These are phyloP conservation scores for Diachasma alloeum DNA, from an alignment of 1,140 invertebrate genomes.

Conservation along the genomic window DNA sequence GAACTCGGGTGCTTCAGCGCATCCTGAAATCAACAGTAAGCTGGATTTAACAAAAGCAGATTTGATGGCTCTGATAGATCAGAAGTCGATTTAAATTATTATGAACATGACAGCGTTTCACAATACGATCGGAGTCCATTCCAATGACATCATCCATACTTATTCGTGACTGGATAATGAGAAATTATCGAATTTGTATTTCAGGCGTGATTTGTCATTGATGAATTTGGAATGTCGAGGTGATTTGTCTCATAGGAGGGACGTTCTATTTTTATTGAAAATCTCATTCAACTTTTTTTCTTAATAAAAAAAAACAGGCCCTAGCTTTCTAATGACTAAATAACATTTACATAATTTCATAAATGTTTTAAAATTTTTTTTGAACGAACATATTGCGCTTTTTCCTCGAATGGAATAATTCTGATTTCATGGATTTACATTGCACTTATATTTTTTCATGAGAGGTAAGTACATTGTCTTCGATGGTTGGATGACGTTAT, in stretches of 20 bases:
- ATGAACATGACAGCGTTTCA: conserved; percentile 4
- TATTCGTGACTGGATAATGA: conserved; percentile 27
- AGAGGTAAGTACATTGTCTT: not conserved
- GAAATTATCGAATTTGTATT: conserved; percentile 7
- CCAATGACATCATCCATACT: conserved; percentile 12
- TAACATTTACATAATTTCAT: too few species aligned
- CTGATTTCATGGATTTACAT: not conserved
- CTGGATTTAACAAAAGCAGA: not conserved
- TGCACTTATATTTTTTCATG: not conserved
- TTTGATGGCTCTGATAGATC: not conserved
- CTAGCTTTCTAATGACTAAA: too few species aligned
- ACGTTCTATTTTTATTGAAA: too few species aligned
- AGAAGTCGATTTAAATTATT: not conserved
- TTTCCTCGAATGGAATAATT: not conserved
- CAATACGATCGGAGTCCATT: not conserved
- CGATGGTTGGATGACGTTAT: not conserved
- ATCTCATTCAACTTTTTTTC: not conserved
- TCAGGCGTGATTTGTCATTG: not conserved
- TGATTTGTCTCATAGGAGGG: too few species aligned
- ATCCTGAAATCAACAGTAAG: conserved; percentile 55
- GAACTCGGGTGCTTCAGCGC: conserved; percentile 44
- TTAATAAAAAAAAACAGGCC: too few species aligned
- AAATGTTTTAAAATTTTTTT: too few species aligned
- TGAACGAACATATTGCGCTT: not conserved
- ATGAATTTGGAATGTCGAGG: not conserved